Conservation (phyloP, 2,888 invertebrate genomes). For the Heliconius hortense region DNA sequence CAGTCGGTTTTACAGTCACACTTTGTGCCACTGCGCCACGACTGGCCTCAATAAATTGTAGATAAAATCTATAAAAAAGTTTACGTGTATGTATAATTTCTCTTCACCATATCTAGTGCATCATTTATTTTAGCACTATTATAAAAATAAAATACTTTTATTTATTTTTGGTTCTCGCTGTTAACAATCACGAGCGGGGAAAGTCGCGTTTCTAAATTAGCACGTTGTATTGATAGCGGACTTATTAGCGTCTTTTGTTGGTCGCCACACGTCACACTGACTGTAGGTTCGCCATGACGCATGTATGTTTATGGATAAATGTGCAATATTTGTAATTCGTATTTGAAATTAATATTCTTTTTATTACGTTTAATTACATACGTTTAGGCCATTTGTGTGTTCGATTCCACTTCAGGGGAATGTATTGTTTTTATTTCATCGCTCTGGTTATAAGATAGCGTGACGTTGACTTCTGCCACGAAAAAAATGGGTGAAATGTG, state of each 20-base stretch:
- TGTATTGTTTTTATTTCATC: not conserved
- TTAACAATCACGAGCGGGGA: constrained; percentile 53
- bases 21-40: too few relatives aligned
- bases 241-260: constrained; percentile 73
- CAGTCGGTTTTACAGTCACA: too few relatives aligned
- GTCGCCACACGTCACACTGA: constrained; percentile 49
- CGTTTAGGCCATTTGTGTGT: too few relatives aligned
- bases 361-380: not conserved
- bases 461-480: not conserved
- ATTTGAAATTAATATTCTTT: not conserved
- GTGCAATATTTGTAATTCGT: not conserved
- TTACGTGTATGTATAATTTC: not conserved
- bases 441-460: not conserved
- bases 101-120: not conserved
- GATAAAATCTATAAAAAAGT: not conserved
- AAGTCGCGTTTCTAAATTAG: constrained; percentile 62
- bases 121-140: constrained; percentile 23
- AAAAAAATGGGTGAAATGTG: not conserved
- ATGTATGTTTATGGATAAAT: not conserved
- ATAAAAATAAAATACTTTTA: constrained; percentile 22
- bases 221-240: constrained; percentile 64
- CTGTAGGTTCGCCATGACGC: constrained; percentile 25
- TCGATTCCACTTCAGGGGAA: too few relatives aligned
- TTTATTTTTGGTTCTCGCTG: constrained; percentile 33
- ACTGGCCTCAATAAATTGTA: too few relatives aligned